Conservation (phyloP, 2,888 invertebrate species). For the Brachynemurus nebulosus region DNA sequence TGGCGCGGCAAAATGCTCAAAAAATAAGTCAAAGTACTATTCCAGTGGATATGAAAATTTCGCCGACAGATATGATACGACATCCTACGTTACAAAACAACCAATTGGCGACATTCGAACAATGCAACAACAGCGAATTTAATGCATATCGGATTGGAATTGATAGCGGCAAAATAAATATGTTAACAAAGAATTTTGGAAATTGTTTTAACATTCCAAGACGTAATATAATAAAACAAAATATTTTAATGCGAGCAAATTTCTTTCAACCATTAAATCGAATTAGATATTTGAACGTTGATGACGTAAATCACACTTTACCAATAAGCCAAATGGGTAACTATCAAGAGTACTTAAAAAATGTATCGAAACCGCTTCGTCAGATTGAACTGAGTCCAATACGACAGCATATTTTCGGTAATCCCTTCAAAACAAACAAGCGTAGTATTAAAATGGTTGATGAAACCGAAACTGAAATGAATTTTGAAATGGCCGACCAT, state of each 20-base stretch:
- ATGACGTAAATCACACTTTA: constrained; percentile 88
- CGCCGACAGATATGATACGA: neutral
- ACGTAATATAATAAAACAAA: constrained; percentile 77
- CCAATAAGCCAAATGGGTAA: constrained; percentile 99
- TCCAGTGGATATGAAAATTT: neutral
- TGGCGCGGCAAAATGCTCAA: constrained; percentile 50
- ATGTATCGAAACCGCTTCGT: constrained; percentile 79
- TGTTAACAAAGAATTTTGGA: constrained; percentile 55
- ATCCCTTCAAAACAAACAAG: constrained; percentile 99
- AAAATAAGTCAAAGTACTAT: neutral
- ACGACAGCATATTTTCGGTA: constrained; percentile 97
- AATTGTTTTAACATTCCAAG: constrained; percentile 95
- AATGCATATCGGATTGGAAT: constrained; percentile 65
- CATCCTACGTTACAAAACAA: neutral
- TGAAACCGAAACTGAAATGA: constrained; percentile 79
- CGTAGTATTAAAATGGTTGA: constrained; percentile 57
- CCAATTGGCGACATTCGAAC: constrained; percentile 50
- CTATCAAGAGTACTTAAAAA: constrained; percentile 95
- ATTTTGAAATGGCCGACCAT: neutral
- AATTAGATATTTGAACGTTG: constrained; percentile 63
- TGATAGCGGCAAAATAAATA: constrained; percentile 32
- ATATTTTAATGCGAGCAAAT: constrained; percentile 87
- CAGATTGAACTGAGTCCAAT: constrained; percentile 93
- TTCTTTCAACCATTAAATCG: constrained; percentile 69
- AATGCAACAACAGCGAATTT: constrained; percentile 57